Base-by-base conservation (phyloP, 2,888 invertebrate genomes). In the Drosophila monieri region DNA sequence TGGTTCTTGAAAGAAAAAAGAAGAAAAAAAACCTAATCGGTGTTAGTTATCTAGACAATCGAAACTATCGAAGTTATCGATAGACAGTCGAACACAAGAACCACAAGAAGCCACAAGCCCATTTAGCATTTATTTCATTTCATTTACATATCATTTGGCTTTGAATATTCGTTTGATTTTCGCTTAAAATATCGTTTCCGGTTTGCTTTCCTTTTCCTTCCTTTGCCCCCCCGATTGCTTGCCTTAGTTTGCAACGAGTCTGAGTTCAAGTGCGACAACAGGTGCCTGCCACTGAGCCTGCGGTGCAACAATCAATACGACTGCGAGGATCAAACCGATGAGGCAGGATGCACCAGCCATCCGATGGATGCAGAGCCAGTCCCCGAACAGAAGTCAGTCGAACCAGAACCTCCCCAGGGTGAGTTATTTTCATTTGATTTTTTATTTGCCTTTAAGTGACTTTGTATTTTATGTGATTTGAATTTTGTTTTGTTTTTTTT, bases 311-410 rank as follows among this genome's bases (percentile, higher is more conserved):
- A 94, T 30, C 70, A 73, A 1, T 60, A 76, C 8, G 94, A 96
- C 70, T 96, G 95, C 79, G 4, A 18, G 10, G 96, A 96, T 83
- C 93, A 93, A 14, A 93, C 94, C 3, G 96, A 96, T 81, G 96
- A 96, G 89, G 89, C 91, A 3, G 93, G 93, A 79, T 96, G 96
- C 83, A 65, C 76, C 21, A 15, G 3, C 18, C 2, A n/a, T n/a
- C n/a, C n/a, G n/a, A n/a, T n/a, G 6, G 18, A 18, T 2, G 18
- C 18, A 18, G 18, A 1, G 18, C 18, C 18, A 18, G 18, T 3
- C 85, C 85, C 18, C 18, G 18, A 18, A 1, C 53, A 37, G 0
- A 14, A 44, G 5, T 9, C 10, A 0, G 27, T 48, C 8, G 12
- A 35, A 1, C 60, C 47, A 0, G 44, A 70, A 6, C 51, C 46